These are phyloP conservation scores for Drosophila saltans DNA, from an alignment of 1,140 invertebrate genomes.

Conservation along the genomic window DNA sequence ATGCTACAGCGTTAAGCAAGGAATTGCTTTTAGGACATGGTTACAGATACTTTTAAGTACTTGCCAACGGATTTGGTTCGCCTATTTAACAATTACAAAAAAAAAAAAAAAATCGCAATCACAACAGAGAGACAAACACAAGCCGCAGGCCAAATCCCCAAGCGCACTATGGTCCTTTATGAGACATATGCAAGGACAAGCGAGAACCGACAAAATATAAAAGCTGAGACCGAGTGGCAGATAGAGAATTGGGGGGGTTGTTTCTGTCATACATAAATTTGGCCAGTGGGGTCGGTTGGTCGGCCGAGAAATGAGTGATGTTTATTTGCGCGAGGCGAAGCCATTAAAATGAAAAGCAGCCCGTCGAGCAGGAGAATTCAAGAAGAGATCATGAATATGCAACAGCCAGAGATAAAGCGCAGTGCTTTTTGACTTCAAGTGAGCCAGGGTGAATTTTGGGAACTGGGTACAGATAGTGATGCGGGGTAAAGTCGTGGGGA, in stretches of 20 bases:
- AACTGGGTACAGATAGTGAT: conserved; percentile 3
- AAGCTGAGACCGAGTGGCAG: conserved; percentile 21
- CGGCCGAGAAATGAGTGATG: conserved; percentile 69
- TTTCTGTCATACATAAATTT: conserved; percentile 50
- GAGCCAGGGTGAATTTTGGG: background rate
- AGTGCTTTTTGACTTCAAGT: conserved; percentile 41
- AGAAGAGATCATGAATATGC: conserved; percentile 73
- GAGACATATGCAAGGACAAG: conserved; percentile 55
- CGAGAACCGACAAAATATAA: conserved; percentile 31
- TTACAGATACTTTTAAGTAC: conserved; percentile 32
- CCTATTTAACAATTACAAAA: conserved; percentile 54
- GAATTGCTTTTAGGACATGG: conserved; percentile 49
- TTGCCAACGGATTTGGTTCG: conserved; percentile 52
- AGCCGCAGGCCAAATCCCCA: conserved; percentile 15
- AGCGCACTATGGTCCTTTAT: conserved; percentile 22
- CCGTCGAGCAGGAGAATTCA: conserved; percentile 12
- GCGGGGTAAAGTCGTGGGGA: background rate
- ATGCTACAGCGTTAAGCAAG: conserved; percentile 49
- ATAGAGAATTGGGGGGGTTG: background rate
- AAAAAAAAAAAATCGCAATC: background rate
- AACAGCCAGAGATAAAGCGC: conserved; percentile 64
- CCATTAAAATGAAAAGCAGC: conserved; percentile 61
- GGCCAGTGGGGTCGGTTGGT: conserved; percentile 18
- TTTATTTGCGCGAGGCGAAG: conserved; percentile 58
- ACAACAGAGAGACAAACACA: background rate